These are phyloP conservation scores for Gastracanthus pulcherrimus DNA, from an alignment of 2,888 invertebrate genomes.

Conservation along the genomic window DNA sequence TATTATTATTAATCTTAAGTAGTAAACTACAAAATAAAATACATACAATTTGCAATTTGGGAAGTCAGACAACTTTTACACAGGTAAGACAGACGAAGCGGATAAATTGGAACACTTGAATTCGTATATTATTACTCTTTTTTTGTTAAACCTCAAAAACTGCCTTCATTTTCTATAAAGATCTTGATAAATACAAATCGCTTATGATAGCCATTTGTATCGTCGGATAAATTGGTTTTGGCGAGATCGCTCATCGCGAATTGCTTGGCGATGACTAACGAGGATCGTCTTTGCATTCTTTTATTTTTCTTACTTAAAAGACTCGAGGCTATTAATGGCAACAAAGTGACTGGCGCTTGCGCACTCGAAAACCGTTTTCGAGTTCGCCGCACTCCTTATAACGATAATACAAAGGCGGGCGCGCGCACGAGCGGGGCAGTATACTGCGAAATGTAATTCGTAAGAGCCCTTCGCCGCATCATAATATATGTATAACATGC, in stretches of 20 bases:
- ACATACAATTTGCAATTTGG: conserved; percentile 51
- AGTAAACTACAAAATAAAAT: conserved; percentile 62
- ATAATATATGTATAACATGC: not conserved
- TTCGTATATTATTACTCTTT: not conserved
- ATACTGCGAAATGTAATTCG: not conserved
- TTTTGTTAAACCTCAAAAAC: not conserved
- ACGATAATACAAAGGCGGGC: conserved; percentile 9
- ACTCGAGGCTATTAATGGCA: conserved; percentile 45
- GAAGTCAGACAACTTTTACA: conserved; percentile 41
- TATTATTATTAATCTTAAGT: conserved; percentile 54
- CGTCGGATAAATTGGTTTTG: not conserved
- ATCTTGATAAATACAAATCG: conserved; percentile 11
- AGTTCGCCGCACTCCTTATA: conserved; percentile 2
- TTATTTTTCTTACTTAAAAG: conserved; percentile 21
- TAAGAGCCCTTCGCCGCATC: not conserved
- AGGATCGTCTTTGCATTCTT: not conserved
- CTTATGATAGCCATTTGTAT: not conserved
- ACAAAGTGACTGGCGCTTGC: conserved; percentile 21
- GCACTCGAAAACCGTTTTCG: conserved; percentile 32
- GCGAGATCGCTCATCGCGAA: not conserved
- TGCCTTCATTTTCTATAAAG: not conserved
- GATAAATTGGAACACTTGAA: conserved; percentile 6
- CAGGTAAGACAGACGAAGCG: conserved; percentile 11
- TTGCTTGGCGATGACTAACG: conserved; percentile 4
- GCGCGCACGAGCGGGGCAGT: not conserved